Percentiles rank a stretch among this genome's conserved stretches.
Evolutionary conservation across 53 echinoderm and acorn worm species (phyloP).

Genomic region (Actinopyga echinites): DNA sequence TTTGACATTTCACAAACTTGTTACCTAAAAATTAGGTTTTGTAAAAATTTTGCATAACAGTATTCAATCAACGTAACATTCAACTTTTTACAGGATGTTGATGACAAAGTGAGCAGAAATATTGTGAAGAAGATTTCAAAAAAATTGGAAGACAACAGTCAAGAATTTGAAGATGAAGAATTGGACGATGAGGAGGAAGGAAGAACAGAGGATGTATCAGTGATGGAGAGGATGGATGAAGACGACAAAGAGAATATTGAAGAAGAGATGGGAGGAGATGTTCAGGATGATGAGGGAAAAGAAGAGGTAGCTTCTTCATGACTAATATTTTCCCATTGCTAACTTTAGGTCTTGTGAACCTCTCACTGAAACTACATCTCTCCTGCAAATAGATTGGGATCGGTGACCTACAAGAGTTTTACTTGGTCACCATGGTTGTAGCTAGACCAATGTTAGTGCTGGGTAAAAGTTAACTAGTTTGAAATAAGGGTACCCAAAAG

Average conservation of each 20-base stretch:
- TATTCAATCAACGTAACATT: too few species aligned
- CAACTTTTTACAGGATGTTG: not conserved
- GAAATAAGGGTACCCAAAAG: too few species aligned
- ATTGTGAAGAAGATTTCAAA: constrained; percentile 6
- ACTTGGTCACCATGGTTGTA: too few species aligned
- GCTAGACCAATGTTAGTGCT: too few species aligned
- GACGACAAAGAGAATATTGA: constrained; percentile 7
- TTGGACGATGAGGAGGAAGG: not conserved
- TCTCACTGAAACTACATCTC: too few species aligned
- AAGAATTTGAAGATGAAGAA: not conserved
- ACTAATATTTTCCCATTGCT: not conserved
- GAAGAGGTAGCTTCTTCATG: not conserved
- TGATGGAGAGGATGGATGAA: not conserved
- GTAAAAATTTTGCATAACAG: too few species aligned
- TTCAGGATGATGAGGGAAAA: not conserved
- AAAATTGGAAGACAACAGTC: not conserved
- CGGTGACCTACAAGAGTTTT: too few species aligned
- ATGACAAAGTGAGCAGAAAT: constrained; percentile 16
- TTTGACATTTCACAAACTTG: too few species aligned
- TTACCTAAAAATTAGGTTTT: too few species aligned
- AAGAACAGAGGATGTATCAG: not conserved
- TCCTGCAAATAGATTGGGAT: too few species aligned
- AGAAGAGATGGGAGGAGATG: not conserved
- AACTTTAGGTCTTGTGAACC: too few species aligned
- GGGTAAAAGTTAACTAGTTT: too few species aligned